Conservation (phyloP, 1,140 invertebrate genomes). For the Diachasma alloeum region DNA sequence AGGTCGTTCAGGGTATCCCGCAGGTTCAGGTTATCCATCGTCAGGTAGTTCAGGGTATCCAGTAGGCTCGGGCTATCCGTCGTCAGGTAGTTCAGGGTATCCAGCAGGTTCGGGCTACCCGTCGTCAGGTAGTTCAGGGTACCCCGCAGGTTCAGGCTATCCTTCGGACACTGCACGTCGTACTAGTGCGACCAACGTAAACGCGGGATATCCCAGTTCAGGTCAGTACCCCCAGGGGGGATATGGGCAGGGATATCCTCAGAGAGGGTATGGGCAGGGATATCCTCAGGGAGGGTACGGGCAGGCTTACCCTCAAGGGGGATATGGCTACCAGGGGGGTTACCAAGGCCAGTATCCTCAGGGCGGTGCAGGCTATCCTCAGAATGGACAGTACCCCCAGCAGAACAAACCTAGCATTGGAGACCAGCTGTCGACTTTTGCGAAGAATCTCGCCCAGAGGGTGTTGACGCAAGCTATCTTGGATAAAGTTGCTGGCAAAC, state of each 20-base stretch:
- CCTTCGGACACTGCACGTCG: constrained; percentile 17
- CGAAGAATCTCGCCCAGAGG: constrained; percentile 49
- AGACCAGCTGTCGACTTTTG: constrained; percentile 49
- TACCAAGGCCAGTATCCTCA: no score
- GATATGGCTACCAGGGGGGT: background rate
- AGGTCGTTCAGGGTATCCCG: constrained; percentile 18
- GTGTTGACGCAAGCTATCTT: constrained; percentile 50
- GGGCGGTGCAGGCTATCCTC: constrained; percentile 21
- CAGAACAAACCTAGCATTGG: constrained; percentile 49
- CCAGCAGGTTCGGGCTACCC: constrained; percentile 34
- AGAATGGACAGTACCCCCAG: constrained; percentile 32
- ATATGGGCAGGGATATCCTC: background rate
- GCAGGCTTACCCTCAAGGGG: constrained; percentile 11
- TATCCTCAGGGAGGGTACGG: background rate
- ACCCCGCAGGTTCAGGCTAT: constrained; percentile 14
- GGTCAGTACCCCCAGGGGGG: background rate
- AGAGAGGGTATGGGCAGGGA: background rate
- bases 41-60: background rate
- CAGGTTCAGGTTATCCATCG: background rate
- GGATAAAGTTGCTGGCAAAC: constrained; percentile 47
- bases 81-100: constrained; percentile 27
- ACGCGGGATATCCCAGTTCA: constrained; percentile 39
- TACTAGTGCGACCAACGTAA: constrained; percentile 30
- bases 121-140: constrained; percentile 19
- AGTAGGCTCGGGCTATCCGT: background rate